Evolutionary conservation across 2,113 vertebrate species (phyloP).

Genomic region (Xenopus laevis): DNA sequence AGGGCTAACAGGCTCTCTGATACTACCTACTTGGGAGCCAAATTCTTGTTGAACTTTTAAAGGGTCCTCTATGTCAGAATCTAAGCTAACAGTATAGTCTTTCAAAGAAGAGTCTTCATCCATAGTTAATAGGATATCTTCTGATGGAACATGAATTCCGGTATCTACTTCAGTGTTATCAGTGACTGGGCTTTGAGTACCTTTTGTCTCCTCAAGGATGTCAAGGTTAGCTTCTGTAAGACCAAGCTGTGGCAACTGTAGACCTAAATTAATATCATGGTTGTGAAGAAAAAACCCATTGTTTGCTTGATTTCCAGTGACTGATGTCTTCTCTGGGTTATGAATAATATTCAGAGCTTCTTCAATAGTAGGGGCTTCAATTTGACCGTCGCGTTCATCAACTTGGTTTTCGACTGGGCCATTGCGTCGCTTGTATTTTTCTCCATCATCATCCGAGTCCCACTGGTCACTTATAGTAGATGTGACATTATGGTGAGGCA

Average conservation of each 20-base stretch:
- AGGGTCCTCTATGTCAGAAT: constrained; percentile 85
- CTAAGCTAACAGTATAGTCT: constrained; percentile 91
- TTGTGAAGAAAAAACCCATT: constrained; percentile 91
- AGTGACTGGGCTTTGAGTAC: constrained; percentile 70
- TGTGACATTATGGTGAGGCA: constrained; percentile 46
- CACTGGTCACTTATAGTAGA: constrained; percentile 47
- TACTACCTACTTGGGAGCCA: constrained; percentile 65
- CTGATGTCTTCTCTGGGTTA: constrained; percentile 71
- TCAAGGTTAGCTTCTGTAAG: constrained; percentile 60
- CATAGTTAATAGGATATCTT: constrained; percentile 90
- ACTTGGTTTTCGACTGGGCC: constrained; percentile 70
- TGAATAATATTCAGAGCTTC: constrained; percentile 92
- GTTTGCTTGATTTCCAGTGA: constrained; percentile 69
- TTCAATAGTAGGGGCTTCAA: constrained; percentile 81
- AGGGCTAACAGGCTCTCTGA: constrained; percentile 73
- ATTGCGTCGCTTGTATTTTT: constrained; percentile 64
- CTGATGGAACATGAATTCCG: constrained; percentile 88
- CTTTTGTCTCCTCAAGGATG: constrained; percentile 74
- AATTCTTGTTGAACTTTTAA: constrained; percentile 75
- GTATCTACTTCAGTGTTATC: constrained; percentile 91
- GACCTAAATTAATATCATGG: constrained; percentile 65
- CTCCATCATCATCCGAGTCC: constrained; percentile 51
- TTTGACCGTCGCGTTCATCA: constrained; percentile 72
- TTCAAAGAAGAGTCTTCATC: constrained; percentile 94
- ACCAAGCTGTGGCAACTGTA: constrained; percentile 50